Percentiles rank a stretch among this genome's conserved stretches.
Conservation (phyloP, 2,797 vertebrate species). For the Mastacembelus armatus region DNA sequence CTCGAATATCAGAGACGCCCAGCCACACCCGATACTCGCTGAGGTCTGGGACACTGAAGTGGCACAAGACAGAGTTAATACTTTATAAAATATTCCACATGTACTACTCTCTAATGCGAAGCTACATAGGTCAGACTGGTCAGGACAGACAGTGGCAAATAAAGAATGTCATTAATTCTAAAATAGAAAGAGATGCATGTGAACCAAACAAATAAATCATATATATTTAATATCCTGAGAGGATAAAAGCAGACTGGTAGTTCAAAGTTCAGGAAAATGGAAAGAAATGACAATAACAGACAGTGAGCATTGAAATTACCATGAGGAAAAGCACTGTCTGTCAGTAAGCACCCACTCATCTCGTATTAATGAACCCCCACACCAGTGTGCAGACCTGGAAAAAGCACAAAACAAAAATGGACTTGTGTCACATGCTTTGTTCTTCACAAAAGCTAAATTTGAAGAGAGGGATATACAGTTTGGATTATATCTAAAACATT, state of each 20-base stretch:
- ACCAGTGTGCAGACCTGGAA: conserved; percentile 91
- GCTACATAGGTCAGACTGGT: conserved; percentile 9
- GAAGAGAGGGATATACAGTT: too few relatives aligned
- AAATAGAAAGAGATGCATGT: neutral
- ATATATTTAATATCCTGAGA: neutral
- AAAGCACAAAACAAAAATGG: conserved; percentile 32
- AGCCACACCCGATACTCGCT: conserved; percentile 95
- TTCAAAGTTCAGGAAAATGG: neutral
- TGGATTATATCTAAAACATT: too few relatives aligned
- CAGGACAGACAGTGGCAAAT: conserved; percentile 2
- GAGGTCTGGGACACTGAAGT: conserved; percentile 90
- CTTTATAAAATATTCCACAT: conserved; percentile 10
- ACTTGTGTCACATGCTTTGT: too few relatives aligned
- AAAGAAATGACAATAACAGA: conserved; percentile 7
- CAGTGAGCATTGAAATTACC: conserved; percentile 65
- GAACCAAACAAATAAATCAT: neutral
- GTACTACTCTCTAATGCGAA: conserved; percentile 7
- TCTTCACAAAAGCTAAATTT: too few relatives aligned
- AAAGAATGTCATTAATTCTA: neutral
- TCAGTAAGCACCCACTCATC: conserved; percentile 97
- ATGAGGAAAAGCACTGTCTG: conserved; percentile 95
- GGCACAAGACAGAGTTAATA: conserved; percentile 20
- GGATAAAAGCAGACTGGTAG: conserved; percentile 4
- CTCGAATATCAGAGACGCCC: conserved; percentile 90
- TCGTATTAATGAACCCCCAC: conserved; percentile 94